These are phyloP conservation scores for Paralichthys olivaceus DNA, from an alignment of 2,113 vertebrate genomes.

Conservation along the genomic window DNA sequence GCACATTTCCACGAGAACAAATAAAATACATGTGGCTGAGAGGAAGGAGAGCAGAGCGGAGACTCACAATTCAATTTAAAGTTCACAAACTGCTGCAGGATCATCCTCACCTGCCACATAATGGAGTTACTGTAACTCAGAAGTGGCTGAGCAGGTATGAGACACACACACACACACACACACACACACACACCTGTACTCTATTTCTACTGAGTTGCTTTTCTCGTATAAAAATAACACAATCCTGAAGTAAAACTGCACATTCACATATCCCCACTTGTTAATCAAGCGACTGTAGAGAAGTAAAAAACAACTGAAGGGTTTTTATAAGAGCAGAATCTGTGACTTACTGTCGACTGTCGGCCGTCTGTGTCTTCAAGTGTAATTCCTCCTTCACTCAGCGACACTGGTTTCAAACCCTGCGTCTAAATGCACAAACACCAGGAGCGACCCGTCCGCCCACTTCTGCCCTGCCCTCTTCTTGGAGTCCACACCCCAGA, in stretches of 20 bases:
- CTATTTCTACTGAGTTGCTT: neutral
- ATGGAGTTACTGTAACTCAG: too few species aligned
- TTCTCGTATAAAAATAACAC: too few species aligned
- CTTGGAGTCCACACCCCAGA: conserved; percentile 70
- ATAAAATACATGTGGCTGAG: neutral
- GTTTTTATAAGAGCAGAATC: neutral
- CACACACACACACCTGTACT: neutral
- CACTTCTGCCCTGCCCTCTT: conserved; percentile 71
- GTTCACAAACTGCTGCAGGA: too few species aligned
- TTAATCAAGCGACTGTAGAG: too few species aligned
- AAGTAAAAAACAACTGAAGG: neutral
- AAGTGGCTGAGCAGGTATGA: neutral
- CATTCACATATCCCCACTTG: too few species aligned
- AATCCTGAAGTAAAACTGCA: too few species aligned
- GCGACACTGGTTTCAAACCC: conserved; percentile 60
- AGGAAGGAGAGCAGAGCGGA: neutral
- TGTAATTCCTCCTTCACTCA: conserved; percentile 62
- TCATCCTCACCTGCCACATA: too few species aligned
- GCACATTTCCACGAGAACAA: conserved; percentile 28
- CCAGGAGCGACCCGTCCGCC: conserved; percentile 48
- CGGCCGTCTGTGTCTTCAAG: conserved; percentile 47
- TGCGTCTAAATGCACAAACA: conserved; percentile 68
- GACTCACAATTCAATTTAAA: neutral
- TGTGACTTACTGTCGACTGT: conserved; percentile 58
- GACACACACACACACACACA: neutral